Evolutionary conservation across 1,140 invertebrate genomes (phyloP), one percentile per base, ranked within the genome.

Genomic region (Lordiphosa stackelbergi): DNA sequence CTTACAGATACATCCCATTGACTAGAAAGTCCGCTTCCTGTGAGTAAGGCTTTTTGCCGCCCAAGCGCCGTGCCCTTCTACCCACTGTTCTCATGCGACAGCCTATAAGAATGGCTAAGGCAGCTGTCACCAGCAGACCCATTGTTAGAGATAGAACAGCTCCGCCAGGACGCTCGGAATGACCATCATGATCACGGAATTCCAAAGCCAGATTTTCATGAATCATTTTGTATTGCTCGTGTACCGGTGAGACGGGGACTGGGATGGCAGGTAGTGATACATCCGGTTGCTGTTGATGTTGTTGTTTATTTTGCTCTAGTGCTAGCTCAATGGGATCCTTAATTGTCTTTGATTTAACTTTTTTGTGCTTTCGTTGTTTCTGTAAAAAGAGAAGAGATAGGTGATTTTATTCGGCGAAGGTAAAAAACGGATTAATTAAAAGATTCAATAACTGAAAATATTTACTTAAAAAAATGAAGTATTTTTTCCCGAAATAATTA

Each of bases 21-120:
- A 98, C 96, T 55, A 98, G 91, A 89, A 97, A 98, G 90, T 98
- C 97, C 2, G 96, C 95, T 88, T 98, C 97, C 87, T 98, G 96
- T 2, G 95, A 94, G 77, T 95, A 95, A n/a, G 93, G 91, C 42
- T 93, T 92, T 85, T 96, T 93, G 10, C 95, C 93, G 24, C 85
- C 85, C 66, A 93, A 90, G 51, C 95, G 91, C 59, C 94, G 89
- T 53, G 94, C 90, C 66, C 95, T 90, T 61, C 92, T 90, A 4
- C 93, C 91, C 45, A 96, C 93, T 60, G 93, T 91, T 58, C 92
- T 88, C 73, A 96, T 89, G 34, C 96, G 90, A 86, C 95, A 98
- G 5, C 92, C 94, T 62, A 96, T 93, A 63, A 98, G 89, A 7
- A 95, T 91, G 16, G 93, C 89, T 84, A 95, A 90, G n/a, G 94